Evolutionary conservation across 2,888 invertebrate species (phyloP).

Genomic region (Leucoptera coffeella): DNA sequence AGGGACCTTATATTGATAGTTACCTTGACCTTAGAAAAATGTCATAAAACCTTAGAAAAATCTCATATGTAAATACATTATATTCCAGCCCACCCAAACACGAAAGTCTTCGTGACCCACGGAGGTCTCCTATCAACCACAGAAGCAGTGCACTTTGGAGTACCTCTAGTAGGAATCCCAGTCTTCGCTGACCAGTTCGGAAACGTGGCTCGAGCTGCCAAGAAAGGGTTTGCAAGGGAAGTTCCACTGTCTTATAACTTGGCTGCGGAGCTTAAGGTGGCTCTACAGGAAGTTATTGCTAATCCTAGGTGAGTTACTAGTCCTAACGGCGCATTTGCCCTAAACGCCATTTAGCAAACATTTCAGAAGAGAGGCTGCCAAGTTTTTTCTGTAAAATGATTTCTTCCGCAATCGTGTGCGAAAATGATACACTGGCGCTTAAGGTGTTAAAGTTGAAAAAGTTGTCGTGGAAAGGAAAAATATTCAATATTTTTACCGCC

Average conservation of each 20-base stretch:
- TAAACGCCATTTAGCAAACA: too few relatives aligned
- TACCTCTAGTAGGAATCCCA: slow-evolving; percentile 8
- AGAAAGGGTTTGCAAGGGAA: slow-evolving; percentile 4
- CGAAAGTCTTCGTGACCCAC: slow-evolving; percentile 8
- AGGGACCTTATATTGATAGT: too few relatives aligned
- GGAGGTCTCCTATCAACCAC: slow-evolving; percentile 7
- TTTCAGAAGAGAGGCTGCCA: background rate
- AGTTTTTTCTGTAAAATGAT: background rate
- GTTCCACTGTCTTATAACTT: slow-evolving; percentile 4
- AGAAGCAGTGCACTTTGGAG: slow-evolving; percentile 8
- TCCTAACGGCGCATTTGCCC: too few relatives aligned
- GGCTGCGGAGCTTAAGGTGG: slow-evolving; percentile 2
- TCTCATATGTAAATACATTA: too few relatives aligned
- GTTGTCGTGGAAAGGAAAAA: too few relatives aligned
- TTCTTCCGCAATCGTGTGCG: too few relatives aligned
- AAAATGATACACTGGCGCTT: too few relatives aligned
- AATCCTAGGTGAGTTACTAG: slow-evolving; percentile 5
- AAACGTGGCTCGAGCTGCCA: slow-evolving; percentile 6
- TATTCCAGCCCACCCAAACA: slow-evolving; percentile 8
- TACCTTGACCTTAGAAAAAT: too few relatives aligned
- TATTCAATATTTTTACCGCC: too few relatives aligned
- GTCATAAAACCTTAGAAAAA: too few relatives aligned
- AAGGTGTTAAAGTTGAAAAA: too few relatives aligned
- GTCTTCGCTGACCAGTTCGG: slow-evolving; percentile 8
- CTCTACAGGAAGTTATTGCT: slow-evolving; percentile 3